These are phyloP conservation scores for Premnoplex brunnescens DNA, from an alignment of 2,797 vertebrate genomes.

Conservation along the genomic window DNA sequence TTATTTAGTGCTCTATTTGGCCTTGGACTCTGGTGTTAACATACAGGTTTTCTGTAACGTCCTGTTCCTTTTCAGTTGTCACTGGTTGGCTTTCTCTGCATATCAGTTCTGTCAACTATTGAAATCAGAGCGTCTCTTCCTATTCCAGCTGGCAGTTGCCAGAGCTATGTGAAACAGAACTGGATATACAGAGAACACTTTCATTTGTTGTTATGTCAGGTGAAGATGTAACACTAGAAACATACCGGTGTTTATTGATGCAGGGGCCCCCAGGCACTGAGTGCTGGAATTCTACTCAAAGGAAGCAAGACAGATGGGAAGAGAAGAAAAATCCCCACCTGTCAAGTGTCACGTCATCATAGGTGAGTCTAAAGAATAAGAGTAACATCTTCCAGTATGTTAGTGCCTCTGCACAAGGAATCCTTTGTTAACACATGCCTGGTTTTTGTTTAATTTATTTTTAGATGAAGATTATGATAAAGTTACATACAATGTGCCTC, in stretches of 20 bases:
- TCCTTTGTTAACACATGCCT: background rate
- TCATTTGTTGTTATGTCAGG: slow-evolving; percentile 7
- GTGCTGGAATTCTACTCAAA: slow-evolving; percentile 63
- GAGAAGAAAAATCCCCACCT: background rate
- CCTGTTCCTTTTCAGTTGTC: background rate
- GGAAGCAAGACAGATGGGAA: slow-evolving; percentile 1
- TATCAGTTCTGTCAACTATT: background rate
- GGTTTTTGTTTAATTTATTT: background rate
- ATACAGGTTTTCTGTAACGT: background rate
- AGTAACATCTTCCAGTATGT: background rate
- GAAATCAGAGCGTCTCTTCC: slow-evolving; percentile 6
- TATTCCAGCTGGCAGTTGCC: slow-evolving; percentile 34
- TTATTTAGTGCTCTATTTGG: background rate
- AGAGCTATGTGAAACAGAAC: slow-evolving; percentile 17
- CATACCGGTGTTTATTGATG: slow-evolving; percentile 48
- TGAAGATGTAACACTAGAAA: slow-evolving; percentile 56
- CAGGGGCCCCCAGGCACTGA: slow-evolving; percentile 42
- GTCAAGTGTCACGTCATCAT: background rate
- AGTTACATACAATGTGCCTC: background rate
- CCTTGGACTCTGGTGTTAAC: background rate
- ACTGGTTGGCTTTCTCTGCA: background rate
- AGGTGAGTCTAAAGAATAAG: background rate
- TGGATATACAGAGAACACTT: background rate
- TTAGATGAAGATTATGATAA: background rate
- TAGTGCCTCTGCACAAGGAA: background rate